Base-by-base conservation (phyloP, 2,113 vertebrate genomes). In the Barnardius zonarius region DNA sequence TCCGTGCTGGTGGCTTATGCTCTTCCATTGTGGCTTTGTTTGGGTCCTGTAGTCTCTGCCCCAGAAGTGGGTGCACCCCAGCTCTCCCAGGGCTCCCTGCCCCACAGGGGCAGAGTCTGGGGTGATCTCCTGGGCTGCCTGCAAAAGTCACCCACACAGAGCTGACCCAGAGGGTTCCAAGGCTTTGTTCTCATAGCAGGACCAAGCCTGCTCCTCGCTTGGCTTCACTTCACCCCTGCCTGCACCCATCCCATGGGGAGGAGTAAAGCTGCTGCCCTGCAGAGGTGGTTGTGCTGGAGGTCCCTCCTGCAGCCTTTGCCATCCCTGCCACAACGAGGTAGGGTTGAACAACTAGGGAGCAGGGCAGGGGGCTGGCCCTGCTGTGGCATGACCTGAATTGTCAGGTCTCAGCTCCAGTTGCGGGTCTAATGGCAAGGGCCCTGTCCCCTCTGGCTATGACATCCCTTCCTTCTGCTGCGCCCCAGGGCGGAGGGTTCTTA, bases 231-330 rank as follows among this genome's bases (percentile, higher is more conserved):
- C 44, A 25, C 31, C 31, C 28, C 10, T 25, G 46, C 46, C 17
- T 0, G 3, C 55, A 31, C 22, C 31, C 25, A 51, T 4, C 16
- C 61, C 1, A 0, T 0, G 0, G 35, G 44, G 48, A 76, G 23
- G 55, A 92, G 44, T 2, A 0, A 17, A 64, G 61, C 39, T 43
- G 35, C 22, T 23, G 57, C 0, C 4, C 44, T 63, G 25, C 35
- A 44, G 70, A 5, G 6, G 46, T 30, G n/a, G 19, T 13, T 51
- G 30, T 51, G 28, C 16, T 30, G 27, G 30, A 78, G 37, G 20
- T 19, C 39, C 24, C 67, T 68, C 41, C 61, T 9, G 35, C 62
- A 62, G 68, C 31, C 31, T 64, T 49, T 46, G 48, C 28, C 7
- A 31, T 9, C 43, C 49, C 55, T 1, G 55, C 43, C 44, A 10